phyloP scores from a whole-genome alignment of 2,113 vertebrate species.

The Dendrocopos noguchii region DNA sequence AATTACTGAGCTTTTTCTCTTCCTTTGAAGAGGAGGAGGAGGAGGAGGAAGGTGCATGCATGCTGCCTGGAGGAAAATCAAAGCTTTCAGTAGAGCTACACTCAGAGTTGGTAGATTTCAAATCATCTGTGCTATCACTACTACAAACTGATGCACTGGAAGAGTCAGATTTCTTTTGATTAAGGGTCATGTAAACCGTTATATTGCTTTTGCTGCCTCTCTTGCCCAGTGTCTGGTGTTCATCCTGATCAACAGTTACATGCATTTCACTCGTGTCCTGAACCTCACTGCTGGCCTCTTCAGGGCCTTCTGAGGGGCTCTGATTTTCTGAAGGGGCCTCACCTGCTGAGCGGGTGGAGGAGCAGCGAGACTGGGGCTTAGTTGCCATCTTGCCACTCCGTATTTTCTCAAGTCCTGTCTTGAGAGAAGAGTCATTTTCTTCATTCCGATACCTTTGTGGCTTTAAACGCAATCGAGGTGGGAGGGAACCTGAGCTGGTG shows the following conservation, averaged over 20 bases:
- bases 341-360: conserved; percentile 85
- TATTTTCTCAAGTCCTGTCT: conserved; percentile 88
- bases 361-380: conserved; percentile 85
- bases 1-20: conserved; percentile 88
- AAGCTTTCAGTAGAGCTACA: conserved; percentile 93
- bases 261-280: conserved; percentile 80
- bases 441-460: conserved; percentile 98
- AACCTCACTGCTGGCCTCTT: conserved; percentile 83
- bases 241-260: conserved; percentile 84
- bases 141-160: conserved; percentile 89
- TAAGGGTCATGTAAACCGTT: conserved; percentile 89
- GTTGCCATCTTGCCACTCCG: conserved; percentile 84
- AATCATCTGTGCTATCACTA: conserved; percentile 88
- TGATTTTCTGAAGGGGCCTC: conserved; percentile 83
- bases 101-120: conserved; percentile 92
- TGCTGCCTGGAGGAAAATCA: conserved; percentile 88
- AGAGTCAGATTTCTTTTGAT: conserved; percentile 87
- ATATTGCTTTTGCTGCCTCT: conserved; percentile 86
- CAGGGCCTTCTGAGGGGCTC: conserved; percentile 81
- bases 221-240: conserved; percentile 81
- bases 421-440: conserved; percentile 89
- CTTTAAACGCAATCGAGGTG: conserved; percentile 93
- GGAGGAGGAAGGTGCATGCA: conserved; percentile 81
- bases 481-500: conserved; percentile 88
- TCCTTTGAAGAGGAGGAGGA: conserved; percentile 84